These are phyloP conservation scores for Coccyzus lansbergi DNA, from an alignment of 2,797 vertebrate genomes.

Conservation along the genomic window DNA sequence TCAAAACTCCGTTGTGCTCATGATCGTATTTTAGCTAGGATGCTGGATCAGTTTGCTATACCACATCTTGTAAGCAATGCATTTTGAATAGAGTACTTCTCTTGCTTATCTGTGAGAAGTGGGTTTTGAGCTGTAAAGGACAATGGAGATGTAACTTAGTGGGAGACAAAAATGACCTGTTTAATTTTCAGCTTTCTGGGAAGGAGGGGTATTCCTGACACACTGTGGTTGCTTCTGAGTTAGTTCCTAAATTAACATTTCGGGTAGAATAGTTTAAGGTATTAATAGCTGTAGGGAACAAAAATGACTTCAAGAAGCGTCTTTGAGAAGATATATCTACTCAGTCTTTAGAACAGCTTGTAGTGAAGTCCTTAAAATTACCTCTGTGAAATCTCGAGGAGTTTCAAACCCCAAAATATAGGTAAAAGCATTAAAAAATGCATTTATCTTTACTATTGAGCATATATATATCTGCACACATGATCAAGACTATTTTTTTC, in stretches of 20 bases:
- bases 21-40: fast-evolving
- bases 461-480: not conserved
- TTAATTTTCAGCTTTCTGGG: not conserved
- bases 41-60: not conserved
- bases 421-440: not conserved
- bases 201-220: not conserved
- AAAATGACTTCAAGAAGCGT: not conserved
- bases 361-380: not conserved
- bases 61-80: not conserved
- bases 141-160: not conserved
- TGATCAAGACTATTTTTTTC: not conserved
- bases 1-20: not conserved
- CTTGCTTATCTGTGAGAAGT: not conserved
- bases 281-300: not conserved
- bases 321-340: not conserved
- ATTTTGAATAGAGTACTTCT: not conserved
- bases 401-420: not conserved
- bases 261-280: not conserved
- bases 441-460: not conserved
- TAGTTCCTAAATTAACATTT: not conserved
- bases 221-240: not conserved
- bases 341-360: not conserved
- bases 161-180: not conserved
- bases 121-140: not conserved
- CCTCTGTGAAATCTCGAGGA: not conserved